These are phyloP conservation scores for Andrena cerasifolii DNA, from an alignment of 1,140 invertebrate species.

Conservation along the genomic window DNA sequence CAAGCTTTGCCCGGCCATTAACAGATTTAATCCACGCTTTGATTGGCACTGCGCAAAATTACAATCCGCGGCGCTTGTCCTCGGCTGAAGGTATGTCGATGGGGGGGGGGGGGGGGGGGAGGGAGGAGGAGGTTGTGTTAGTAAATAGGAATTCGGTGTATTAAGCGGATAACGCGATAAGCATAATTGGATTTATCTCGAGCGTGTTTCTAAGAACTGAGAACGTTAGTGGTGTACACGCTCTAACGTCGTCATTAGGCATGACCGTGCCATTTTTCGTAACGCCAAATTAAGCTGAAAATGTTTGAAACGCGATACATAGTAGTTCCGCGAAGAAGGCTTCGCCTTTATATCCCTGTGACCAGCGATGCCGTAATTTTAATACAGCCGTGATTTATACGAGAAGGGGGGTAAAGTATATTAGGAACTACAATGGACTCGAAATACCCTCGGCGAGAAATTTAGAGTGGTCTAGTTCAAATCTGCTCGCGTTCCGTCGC, in stretches of 20 bases:
- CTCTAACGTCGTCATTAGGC: neutral
- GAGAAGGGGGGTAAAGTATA: neutral
- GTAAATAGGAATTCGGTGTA: conserved; percentile 37
- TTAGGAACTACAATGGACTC: neutral
- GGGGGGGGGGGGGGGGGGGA: too few species aligned
- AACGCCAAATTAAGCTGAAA: neutral
- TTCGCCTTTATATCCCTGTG: too few species aligned
- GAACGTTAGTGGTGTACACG: neutral
- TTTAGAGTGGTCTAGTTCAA: neutral
- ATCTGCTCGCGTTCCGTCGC: neutral
- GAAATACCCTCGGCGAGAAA: neutral
- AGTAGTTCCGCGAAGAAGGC: too few species aligned
- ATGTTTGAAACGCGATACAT: neutral
- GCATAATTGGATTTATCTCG: conserved; percentile 42
- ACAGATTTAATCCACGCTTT: conserved; percentile 64
- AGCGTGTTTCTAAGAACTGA: conserved; percentile 22
- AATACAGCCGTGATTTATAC: neutral
- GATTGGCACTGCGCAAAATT: conserved; percentile 52
- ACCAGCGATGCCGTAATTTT: too few species aligned
- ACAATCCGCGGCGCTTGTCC: conserved; percentile 38
- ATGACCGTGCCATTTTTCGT: neutral
- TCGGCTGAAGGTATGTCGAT: conserved; percentile 47
- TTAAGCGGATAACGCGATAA: conserved; percentile 28
- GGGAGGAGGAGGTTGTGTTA: neutral
- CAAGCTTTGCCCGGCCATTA: conserved; percentile 59